These are phyloP conservation scores for Folsomia manolachei DNA, from an alignment of 2,888 invertebrate species.

Conservation along the genomic window DNA sequence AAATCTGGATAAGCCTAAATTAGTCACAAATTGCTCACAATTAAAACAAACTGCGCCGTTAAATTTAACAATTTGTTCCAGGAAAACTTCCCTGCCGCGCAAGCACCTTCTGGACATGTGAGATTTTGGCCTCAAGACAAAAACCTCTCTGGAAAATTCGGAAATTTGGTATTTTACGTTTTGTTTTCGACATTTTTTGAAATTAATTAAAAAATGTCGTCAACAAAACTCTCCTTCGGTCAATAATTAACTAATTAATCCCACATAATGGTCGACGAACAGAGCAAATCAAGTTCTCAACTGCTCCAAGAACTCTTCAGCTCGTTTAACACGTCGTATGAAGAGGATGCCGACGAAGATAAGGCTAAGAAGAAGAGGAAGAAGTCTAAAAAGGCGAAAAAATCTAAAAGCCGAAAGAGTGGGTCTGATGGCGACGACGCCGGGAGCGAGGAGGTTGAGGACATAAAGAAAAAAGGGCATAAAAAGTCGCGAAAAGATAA, in stretches of 20 bases:
- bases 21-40: no score
- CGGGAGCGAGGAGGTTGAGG: not conserved
- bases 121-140: no score
- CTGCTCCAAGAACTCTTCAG: constrained; percentile 75
- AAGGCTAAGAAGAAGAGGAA: constrained; percentile 30
- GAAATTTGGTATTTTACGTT: no score
- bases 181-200: constrained; percentile 9
- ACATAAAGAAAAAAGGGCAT: not conserved
- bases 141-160: no score
- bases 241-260: no score
- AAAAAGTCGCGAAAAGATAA: constrained; percentile 12
- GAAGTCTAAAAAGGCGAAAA: constrained; percentile 53
- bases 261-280: no score
- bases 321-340: constrained; percentile 45
- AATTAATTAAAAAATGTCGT: constrained; percentile 10
- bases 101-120: no score
- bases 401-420: constrained; percentile 54
- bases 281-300: constrained; percentile 74
- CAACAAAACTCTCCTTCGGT: no score
- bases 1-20: no score
- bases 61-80: no score
- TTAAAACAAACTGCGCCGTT: no score
- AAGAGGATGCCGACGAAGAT: constrained; percentile 52
- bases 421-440: constrained; percentile 6
- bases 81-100: no score